Base-by-base conservation (phyloP, 2,797 vertebrate species). In the Neomorphus geoffroyi region DNA sequence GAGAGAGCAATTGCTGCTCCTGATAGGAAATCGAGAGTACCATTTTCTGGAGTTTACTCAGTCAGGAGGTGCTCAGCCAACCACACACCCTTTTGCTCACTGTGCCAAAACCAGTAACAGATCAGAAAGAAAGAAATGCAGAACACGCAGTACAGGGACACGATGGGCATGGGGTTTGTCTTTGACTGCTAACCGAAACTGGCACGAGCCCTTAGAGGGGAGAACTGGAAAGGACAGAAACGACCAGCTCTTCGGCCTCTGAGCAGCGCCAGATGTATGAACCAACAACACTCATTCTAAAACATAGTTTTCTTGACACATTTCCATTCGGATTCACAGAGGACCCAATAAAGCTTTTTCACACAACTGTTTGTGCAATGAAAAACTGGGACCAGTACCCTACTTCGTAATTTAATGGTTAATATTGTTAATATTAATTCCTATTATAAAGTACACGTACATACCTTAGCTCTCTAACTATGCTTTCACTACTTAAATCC, bases 111-210 rank as follows among this genome's bases (percentile, higher is more conserved):
- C 74, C 1, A 3, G 21, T 23, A 35, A 13, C 8, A 13, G 0
- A 24, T 7, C 13, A 30, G 7, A 24, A 45, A 74, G 13, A 51
- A 58, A 28, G 33, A 79, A 64, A 70, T 5, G 0, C 48, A 13
- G 33, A 41, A 35, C 75, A 48, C 0, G 1, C 7, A 45, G 7
- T 0, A 4, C 2, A 43, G 23, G 7, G 22, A 46, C 1, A 3
- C 24, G 17, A 13, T 3, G 23, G 48, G 9, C 1, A 0, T 8
- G 5, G 2, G 2, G 13, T 39, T 67, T 48, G 5, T 10, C 33
- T 72, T 12, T 48, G 39, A 30, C 10, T 32, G 13, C 11, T 8
- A 41, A 18, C 0, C 48, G 58, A 67, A 33, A 32, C 7, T 18
- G 9, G 24, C 67, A 46, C 0, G 11, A 43, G 27, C 19, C 58